Evolutionary conservation across 2,797 vertebrate species (phyloP).

Genomic region (Pogoniulus pusillus): DNA sequence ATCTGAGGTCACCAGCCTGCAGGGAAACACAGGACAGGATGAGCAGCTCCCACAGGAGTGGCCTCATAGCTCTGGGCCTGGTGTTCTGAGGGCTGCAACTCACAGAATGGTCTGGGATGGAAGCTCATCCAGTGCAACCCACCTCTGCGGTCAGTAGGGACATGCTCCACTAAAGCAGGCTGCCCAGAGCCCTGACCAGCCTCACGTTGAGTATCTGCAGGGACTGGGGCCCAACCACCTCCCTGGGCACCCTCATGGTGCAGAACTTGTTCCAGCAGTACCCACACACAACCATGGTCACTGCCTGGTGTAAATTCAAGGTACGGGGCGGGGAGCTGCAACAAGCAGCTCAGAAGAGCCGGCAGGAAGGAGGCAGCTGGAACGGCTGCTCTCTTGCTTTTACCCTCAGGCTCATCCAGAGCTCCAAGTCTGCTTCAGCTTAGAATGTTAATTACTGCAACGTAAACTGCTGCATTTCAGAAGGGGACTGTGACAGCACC

Average conservation of each 20-base stretch:
- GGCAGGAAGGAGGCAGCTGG: background rate
- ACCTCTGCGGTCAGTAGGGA: no score
- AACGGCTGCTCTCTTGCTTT: background rate
- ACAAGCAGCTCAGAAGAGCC: background rate
- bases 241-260: no score
- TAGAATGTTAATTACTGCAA: background rate
- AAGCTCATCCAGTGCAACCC: no score
- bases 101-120: no score
- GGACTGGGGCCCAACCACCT: no score
- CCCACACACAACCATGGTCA: background rate
- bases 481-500: background rate
- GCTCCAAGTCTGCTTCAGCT: background rate
- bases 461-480: background rate
- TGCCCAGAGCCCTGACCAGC: no score
- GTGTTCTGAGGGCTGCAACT: no score
- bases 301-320: background rate
- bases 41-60: background rate
- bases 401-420: background rate
- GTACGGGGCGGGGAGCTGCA: background rate
- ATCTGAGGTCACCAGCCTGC: constrained; percentile 93
- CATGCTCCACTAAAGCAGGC: no score
- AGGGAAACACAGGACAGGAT: background rate
- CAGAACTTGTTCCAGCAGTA: background rate
- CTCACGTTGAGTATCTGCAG: no score
- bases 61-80: no score